phyloP scores from a whole-genome alignment of 2,797 vertebrate species.

The Enteromius fasciolatus region DNA sequence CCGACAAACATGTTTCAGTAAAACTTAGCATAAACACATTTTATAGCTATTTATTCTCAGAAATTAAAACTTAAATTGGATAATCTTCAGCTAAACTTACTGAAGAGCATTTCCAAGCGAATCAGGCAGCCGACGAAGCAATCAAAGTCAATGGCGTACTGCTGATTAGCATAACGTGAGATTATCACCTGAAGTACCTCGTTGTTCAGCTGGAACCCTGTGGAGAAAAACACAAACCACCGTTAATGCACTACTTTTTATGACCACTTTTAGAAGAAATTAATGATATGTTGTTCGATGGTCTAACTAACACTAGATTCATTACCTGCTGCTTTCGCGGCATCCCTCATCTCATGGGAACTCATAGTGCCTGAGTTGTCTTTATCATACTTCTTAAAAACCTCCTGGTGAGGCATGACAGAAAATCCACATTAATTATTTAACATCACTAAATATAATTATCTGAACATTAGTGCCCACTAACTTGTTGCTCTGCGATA shows the following conservation, averaged over 20 bases:
- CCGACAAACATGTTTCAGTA: constrained; percentile 4
- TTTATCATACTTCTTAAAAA: constrained; percentile 72
- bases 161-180: constrained; percentile 72
- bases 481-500: not conserved
- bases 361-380: constrained; percentile 81
- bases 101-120: constrained; percentile 86
- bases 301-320: not conserved
- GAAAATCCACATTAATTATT: not conserved
- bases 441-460: not conserved
- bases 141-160: constrained; percentile 84
- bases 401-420: constrained; percentile 66
- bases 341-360: constrained; percentile 77
- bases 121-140: constrained; percentile 85
- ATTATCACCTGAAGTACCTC: constrained; percentile 80
- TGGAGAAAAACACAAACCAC: not conserved
- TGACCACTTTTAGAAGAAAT: not conserved
- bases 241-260: not conserved
- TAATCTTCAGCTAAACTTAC: constrained; percentile 73
- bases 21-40: not conserved
- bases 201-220: constrained; percentile 84
- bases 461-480: not conserved
- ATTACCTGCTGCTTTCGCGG: constrained; percentile 74
- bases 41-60: not conserved
- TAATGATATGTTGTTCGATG: not conserved
- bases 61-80: not conserved